phyloP scores from a whole-genome alignment of 64 coral and sea anemone species.

The Actinia equina region DNA sequence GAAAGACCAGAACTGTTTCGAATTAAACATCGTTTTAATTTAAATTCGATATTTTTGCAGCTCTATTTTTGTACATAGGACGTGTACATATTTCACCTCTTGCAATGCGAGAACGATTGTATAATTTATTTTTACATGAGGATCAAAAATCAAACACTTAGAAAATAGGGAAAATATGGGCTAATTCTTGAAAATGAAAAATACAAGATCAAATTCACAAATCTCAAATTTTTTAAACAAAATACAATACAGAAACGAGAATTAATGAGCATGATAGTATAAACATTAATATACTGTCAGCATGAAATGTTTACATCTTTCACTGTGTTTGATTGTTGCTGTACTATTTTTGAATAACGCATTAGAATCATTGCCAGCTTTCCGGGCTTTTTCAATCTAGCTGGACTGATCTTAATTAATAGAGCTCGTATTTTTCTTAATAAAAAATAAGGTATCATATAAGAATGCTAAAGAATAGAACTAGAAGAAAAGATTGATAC shows the following conservation, averaged over 20 bases:
- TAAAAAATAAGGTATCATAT: neutral
- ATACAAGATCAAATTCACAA: neutral
- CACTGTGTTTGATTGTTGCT: neutral
- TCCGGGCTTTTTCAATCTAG: neutral
- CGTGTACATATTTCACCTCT: no score
- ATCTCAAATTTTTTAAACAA: no score
- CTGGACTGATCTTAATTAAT: neutral
- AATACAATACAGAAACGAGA: neutral
- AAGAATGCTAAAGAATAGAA: neutral
- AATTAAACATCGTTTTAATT: no score
- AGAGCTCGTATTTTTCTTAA: neutral
- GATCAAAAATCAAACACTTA: neutral
- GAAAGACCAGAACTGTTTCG: neutral
- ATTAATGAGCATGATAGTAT: neutral
- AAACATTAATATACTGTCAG: neutral
- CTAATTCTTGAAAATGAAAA: neutral
- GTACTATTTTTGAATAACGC: neutral
- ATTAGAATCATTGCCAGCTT: neutral
- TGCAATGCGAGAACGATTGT: no score
- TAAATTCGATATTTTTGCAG: no score
- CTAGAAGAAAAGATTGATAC: neutral
- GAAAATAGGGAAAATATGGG: neutral
- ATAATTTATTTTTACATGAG: no score
- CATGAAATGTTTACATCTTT: neutral
- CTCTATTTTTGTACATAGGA: no score